phyloP scores from a whole-genome alignment of 2,113 vertebrate species.

The Ranitomeya variabilis region DNA sequence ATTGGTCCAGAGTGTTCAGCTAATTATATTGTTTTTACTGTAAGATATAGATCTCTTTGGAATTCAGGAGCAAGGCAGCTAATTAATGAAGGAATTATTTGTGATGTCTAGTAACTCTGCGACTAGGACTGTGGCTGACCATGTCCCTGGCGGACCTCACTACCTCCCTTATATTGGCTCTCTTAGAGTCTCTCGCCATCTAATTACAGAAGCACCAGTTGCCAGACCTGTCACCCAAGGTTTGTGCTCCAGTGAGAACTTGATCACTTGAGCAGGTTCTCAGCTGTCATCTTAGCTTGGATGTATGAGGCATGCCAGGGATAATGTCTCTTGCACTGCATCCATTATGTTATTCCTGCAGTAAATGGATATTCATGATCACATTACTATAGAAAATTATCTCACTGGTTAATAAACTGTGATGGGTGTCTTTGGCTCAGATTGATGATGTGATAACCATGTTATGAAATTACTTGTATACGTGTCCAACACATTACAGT shows the following conservation, averaged over 20 bases:
- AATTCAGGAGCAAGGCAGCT: slow-evolving; percentile 1
- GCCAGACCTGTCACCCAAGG: slow-evolving; percentile 41
- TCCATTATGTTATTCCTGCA: slow-evolving; percentile 15
- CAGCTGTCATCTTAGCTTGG: slow-evolving; percentile 14
- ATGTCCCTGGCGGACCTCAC: background rate
- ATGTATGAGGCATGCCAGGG: slow-evolving; percentile 15
- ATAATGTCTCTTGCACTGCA: slow-evolving; percentile 10
- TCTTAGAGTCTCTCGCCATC: slow-evolving; percentile 1
- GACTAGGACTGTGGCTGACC: slow-evolving; percentile 28
- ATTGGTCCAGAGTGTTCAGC: slow-evolving; percentile 21
- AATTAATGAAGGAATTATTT: slow-evolving; percentile 55
- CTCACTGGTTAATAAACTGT: slow-evolving; percentile 17
- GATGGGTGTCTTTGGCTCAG: background rate
- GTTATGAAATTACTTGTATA: slow-evolving; percentile 20
- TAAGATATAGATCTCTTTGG: slow-evolving; percentile 51
- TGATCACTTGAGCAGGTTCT: slow-evolving; percentile 38
- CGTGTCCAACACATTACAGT: background rate
- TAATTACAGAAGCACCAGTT: slow-evolving; percentile 38
- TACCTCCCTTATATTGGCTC: slow-evolving; percentile 30
- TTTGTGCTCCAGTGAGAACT: slow-evolving; percentile 43
- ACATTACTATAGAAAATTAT: slow-evolving; percentile 20
- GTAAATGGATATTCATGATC: slow-evolving; percentile 42
- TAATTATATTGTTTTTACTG: slow-evolving; percentile 55
- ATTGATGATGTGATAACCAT: slow-evolving; percentile 23
- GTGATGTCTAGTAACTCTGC: slow-evolving; percentile 32